Evolutionary conservation across 2,113 vertebrate genomes (phyloP).

Genomic region (Gobiocypris rarus): DNA sequence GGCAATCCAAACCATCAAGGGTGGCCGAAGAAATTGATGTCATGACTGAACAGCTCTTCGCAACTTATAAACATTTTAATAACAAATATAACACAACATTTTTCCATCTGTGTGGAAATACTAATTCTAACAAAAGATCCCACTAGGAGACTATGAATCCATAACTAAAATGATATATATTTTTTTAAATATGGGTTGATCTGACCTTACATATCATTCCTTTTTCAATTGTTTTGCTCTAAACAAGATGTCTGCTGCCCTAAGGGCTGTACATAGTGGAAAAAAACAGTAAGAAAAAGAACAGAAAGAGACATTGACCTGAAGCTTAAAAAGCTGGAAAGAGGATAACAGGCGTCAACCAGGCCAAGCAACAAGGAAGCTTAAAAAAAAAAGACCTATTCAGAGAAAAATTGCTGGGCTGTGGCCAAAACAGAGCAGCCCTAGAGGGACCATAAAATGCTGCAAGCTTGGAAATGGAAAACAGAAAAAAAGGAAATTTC

Average conservation of each 20-base stretch:
- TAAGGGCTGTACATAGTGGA: neutral
- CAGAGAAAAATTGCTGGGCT: constrained; percentile 39
- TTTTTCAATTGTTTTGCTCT: constrained; percentile 1
- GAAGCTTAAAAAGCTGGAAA: constrained; percentile 14
- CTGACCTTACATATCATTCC: neutral
- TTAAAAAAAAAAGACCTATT: constrained; percentile 26
- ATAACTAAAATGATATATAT: neutral
- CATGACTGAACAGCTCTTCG: neutral
- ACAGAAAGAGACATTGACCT: constrained; percentile 40
- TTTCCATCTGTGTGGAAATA: neutral
- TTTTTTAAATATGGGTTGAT: neutral
- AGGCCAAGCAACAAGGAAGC: constrained; percentile 12
- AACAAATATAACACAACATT: neutral
- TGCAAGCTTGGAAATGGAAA: constrained; percentile 3
- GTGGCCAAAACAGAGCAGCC: constrained; percentile 13
- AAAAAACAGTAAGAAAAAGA: constrained; percentile 44
- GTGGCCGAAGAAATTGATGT: neutral
- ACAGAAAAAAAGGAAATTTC: neutral
- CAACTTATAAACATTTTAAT: neutral
- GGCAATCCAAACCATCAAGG: neutral
- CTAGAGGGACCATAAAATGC: neutral
- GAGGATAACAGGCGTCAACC: constrained; percentile 24
- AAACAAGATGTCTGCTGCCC: neutral
- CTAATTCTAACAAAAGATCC: neutral
- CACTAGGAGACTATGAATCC: neutral